Evolutionary conservation across 2,113 vertebrate genomes (phyloP), one percentile per base, ranked within the genome.

Genomic region (Alligator sinensis): DNA sequence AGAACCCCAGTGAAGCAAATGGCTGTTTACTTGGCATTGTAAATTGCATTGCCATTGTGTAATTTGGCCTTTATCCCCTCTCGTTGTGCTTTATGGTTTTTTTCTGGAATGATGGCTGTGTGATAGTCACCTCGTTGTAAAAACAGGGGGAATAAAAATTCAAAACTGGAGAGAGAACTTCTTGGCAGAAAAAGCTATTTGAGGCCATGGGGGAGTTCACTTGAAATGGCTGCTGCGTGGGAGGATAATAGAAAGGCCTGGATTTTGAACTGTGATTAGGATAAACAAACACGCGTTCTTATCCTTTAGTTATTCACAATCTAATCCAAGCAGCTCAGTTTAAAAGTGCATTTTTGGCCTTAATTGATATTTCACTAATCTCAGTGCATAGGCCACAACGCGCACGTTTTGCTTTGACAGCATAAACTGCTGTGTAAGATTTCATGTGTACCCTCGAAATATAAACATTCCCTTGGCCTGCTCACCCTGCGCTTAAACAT

Each of bases 281-380:
- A 97, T 96, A 97, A 97, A 95, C 97, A 97, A 95, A 90, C 80
- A 95, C 58, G 57, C 82, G 91, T 96, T 94, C 96, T 97, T 96
- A 94, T 97, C 94, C 96, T 91, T 92, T 93, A 84, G 89, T 92
- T 96, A 84, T 92, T 95, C 94, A 94, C 91, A 93, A 74, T 91
- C 92, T 97, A 96, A 97, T 96, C 97, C 96, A 93, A 95, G 92
- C 95, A 93, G 92, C 82, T 96, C 91, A 95, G 88, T 92, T 89
- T 89, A 95, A 95, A 96, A 97, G 96, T 93, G 94, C 94, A 92
- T 93, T 97, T 97, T 97, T 97, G 96, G 96, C 95, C 54, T 95
- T 97, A 96, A 96, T 95, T 96, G 96, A 95, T 97, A 96, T 95
- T 96, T 96, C 94, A 94, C 79, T 97, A 96, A 94, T 96, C 94